phyloP scores from a whole-genome alignment of 1,140 invertebrate species.

The Aethina tumida region DNA sequence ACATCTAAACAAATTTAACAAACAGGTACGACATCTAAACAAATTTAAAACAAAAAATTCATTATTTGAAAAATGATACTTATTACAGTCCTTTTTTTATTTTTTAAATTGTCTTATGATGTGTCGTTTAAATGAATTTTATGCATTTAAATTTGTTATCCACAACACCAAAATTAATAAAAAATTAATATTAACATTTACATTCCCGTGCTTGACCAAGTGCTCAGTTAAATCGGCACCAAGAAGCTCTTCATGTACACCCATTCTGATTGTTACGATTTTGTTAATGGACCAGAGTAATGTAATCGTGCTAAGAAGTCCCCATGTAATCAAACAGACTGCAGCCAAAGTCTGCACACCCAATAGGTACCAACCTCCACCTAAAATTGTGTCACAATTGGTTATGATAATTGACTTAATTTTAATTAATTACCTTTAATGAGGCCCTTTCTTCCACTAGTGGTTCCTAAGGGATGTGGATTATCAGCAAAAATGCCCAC shows the following conservation, averaged over 20 bases:
- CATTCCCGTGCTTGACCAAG: constrained; percentile 53
- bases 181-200: constrained; percentile 22
- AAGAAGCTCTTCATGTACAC: constrained; percentile 69
- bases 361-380: constrained; percentile 78
- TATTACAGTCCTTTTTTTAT: not conserved
- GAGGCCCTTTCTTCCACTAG: constrained; percentile 63
- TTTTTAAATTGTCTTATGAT: not conserved
- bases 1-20: not conserved
- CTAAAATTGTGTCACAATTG: constrained; percentile 36
- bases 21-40: not conserved
- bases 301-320: constrained; percentile 53
- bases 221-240: constrained; percentile 85
- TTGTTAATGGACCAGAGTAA: constrained; percentile 69
- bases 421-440: constrained; percentile 53
- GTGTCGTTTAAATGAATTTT: not conserved
- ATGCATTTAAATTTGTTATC: not conserved
- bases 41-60: not conserved
- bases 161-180: constrained; percentile 1
- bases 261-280: constrained; percentile 74
- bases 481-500: constrained; percentile 86
- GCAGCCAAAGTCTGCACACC: constrained; percentile 67
- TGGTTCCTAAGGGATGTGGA: constrained; percentile 67
- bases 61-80: not conserved
- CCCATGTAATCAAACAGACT: constrained; percentile 63
- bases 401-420: not conserved